phyloP scores from a whole-genome alignment of 2,113 vertebrate species.

The Helogale parvula region DNA sequence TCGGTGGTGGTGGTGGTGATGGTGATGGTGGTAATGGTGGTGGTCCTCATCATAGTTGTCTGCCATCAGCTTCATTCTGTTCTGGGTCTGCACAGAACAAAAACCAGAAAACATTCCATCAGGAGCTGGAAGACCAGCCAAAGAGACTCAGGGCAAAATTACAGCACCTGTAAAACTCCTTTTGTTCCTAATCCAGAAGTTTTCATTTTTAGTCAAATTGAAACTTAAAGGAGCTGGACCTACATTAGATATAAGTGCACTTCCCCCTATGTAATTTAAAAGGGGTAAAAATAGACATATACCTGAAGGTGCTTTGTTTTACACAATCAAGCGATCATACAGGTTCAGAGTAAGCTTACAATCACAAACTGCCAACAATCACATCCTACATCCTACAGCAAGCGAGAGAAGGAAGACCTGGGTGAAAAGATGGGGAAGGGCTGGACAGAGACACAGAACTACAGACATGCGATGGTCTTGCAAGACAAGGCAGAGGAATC shows the following conservation, averaged over 20 bases:
- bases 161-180: not conserved
- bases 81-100: slow-evolving; percentile 93
- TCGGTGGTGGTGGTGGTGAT: slow-evolving; percentile 90
- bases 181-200: not conserved
- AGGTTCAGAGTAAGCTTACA: not conserved
- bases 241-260: not conserved
- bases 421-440: not conserved
- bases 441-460: not conserved
- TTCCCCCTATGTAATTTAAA: not conserved
- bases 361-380: not conserved
- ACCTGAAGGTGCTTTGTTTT: not conserved
- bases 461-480: not conserved
- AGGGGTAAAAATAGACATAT: not conserved
- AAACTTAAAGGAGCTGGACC: not conserved
- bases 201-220: not conserved
- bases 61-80: slow-evolving; percentile 97
- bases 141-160: not conserved
- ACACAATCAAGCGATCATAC: not conserved
- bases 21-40: slow-evolving; percentile 92
- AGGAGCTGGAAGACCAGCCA: slow-evolving; percentile 48
- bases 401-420: not conserved
- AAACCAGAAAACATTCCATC: slow-evolving; percentile 68
- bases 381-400: not conserved
- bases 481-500: not conserved
- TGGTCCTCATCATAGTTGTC: slow-evolving; percentile 98